Evolutionary conservation across 2,888 invertebrate genomes (phyloP).

Genomic region (Sinohyriopsis cumingii): DNA sequence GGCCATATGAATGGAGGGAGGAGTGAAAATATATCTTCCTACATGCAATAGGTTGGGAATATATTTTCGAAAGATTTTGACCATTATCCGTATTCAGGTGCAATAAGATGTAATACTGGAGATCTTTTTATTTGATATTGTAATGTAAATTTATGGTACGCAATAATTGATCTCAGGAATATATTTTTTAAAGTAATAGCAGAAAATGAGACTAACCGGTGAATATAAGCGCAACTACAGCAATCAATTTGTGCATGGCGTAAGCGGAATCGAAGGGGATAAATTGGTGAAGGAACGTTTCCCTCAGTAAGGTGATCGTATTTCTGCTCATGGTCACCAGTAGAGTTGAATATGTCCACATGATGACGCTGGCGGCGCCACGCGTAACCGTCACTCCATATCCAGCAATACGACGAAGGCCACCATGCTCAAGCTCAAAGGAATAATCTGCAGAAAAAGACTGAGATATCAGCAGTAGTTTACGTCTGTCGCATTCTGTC

Average conservation of each 20-base stretch:
- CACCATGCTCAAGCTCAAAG: conserved; percentile 76
- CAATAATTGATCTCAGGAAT: too few relatives aligned
- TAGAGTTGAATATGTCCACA: conserved; percentile 77
- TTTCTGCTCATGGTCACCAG: conserved; percentile 79
- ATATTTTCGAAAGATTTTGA: too few relatives aligned
- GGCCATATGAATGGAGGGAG: too few relatives aligned
- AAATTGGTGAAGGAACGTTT: conserved; percentile 76
- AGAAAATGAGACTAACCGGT: conserved; percentile 71
- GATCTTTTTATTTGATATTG: too few relatives aligned
- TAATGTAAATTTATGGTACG: too few relatives aligned
- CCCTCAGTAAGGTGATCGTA: conserved; percentile 76
- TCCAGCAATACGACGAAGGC: conserved; percentile 77
- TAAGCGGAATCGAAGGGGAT: conserved; percentile 78
- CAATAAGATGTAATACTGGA: too few relatives aligned
- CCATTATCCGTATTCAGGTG: too few relatives aligned
- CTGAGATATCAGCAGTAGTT: too few relatives aligned
- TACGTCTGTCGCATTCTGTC: too few relatives aligned
- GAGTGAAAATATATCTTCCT: too few relatives aligned
- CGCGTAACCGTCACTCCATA: conserved; percentile 77
- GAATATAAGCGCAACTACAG: conserved; percentile 75
- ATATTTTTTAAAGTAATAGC: too few relatives aligned
- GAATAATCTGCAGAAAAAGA: conserved; percentile 73
- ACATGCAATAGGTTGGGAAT: too few relatives aligned
- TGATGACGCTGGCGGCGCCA: conserved; percentile 79
- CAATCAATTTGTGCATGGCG: conserved; percentile 77